phyloP scores from a whole-genome alignment of 2,888 invertebrate species.

The Athalia rosae region DNA sequence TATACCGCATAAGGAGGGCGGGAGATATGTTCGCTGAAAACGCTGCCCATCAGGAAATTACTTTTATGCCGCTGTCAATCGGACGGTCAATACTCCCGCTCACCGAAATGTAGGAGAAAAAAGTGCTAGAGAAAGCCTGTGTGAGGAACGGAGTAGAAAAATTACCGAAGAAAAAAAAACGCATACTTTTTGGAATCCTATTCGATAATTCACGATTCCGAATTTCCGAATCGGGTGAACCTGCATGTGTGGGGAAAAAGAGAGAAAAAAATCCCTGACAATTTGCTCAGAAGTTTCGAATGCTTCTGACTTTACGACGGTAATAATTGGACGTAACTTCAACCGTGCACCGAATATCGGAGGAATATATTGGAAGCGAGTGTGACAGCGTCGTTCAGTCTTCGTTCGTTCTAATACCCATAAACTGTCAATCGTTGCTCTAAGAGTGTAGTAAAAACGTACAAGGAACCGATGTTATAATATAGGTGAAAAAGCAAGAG shows the following conservation, averaged over 20 bases:
- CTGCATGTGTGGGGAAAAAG: too few relatives aligned
- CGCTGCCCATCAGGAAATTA: conserved; percentile 22
- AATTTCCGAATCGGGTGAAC: too few relatives aligned
- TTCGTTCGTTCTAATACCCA: conserved; percentile 15
- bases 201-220: too few relatives aligned
- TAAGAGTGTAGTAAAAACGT: conserved; percentile 1
- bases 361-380: not conserved
- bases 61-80: conserved; percentile 17
- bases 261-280: too few relatives aligned
- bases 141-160: too few relatives aligned
- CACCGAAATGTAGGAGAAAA: too few relatives aligned
- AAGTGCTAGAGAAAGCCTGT: too few relatives aligned
- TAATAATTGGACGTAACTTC: conserved; percentile 13
- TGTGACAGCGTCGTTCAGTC: conserved; percentile 23
- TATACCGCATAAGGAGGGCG: not conserved
- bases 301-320: not conserved
- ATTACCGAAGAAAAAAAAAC: too few relatives aligned
- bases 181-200: too few relatives aligned
- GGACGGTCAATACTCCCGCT: conserved; percentile 5
- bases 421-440: conserved; percentile 14
- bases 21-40: conserved; percentile 5
- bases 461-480: not conserved
- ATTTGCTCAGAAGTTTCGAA: too few relatives aligned
- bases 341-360: not conserved
- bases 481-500: not conserved